Evolutionary conservation across 37 sponge, comb jelly and placozoan species (phyloP), one percentile per base, ranked within the genome.

Genomic region (Hexactinellida sp.): DNA sequence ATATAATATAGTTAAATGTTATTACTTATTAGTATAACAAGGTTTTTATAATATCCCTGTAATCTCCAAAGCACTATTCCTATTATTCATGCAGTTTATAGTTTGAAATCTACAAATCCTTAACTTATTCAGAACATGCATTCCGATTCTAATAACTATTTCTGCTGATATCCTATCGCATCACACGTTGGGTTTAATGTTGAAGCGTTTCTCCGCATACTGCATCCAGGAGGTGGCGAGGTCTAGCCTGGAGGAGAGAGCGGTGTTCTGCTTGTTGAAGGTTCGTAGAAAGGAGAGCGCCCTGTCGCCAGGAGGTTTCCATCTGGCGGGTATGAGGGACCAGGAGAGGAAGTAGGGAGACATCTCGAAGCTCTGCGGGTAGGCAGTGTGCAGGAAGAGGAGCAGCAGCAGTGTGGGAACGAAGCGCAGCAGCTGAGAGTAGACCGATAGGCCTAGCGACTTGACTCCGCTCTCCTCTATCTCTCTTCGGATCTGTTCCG

Each of bases 391-490:
- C 5, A 63, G 76, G 76, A 63, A 63, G 32, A 63, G 5, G 76
- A 63, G 76, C 5, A 63, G 76, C 34, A 63, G 76, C 76, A 63
- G 76, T 10, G 76, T 63, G 34, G 76, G 76, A 7, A 63, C 13
- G 76, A 63, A 63, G 3, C 34, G 76, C 5, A 63, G 76, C 13
- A 63, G 76, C 28, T n/a, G 3, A 32, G 25, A 32, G 76, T 63
- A 63, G 25, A 63, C 28, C 13, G 76, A 63, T 10, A 63, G 19
- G 25, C 76, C 76, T 63, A 63, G 76, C 34, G 76, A 63, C 76
- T 63, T 63, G 25, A n/a, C 76, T 63, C 76, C 76, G 13, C 76
- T 63, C 76, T 63, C 76, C 34, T 63, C 76, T n/a, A 63, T 63
- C 76, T 63, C 76, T 63, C 32, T 10, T 63, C 13, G 32, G 25